Evolutionary conservation across 2,888 invertebrate genomes (phyloP).

Genomic region (Tachina fera): DNA sequence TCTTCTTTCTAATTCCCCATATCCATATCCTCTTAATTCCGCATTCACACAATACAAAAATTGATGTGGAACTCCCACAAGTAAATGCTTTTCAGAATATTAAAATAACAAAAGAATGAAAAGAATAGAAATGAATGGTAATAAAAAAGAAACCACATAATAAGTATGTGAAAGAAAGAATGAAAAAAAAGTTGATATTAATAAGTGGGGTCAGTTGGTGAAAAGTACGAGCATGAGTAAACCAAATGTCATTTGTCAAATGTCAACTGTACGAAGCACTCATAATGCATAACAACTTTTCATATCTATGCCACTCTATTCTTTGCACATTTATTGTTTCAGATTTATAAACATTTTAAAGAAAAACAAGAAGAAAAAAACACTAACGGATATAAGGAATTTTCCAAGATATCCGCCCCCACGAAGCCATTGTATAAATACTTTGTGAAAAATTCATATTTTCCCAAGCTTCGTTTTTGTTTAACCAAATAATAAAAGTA

Average conservation of each 20-base stretch:
- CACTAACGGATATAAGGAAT: background rate
- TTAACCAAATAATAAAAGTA: slow-evolving; percentile 5
- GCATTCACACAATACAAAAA: background rate
- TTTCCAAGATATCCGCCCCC: slow-evolving; percentile 15
- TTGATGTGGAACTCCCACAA: slow-evolving; percentile 1
- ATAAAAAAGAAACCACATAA: slow-evolving; percentile 5
- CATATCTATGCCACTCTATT: slow-evolving; percentile 19
- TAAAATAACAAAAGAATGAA: slow-evolving; percentile 5
- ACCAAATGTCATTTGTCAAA: slow-evolving; percentile 74
- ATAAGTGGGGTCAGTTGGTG: slow-evolving; percentile 73
- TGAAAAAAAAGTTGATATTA: slow-evolving; percentile 42
- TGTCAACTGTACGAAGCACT: slow-evolving; percentile 72
- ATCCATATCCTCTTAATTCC: background rate
- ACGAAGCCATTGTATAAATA: background rate
- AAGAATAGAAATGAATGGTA: background rate
- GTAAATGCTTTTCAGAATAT: slow-evolving; percentile 34
- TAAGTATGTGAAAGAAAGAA: background rate
- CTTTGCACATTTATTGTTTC: slow-evolving; percentile 29
- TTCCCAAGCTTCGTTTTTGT: background rate
- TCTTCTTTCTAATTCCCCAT: background rate
- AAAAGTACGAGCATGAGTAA: slow-evolving; percentile 70
- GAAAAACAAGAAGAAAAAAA: background rate
- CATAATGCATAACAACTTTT: slow-evolving; percentile 69
- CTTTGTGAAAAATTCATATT: background rate
- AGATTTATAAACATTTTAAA: background rate